Evolutionary conservation across 2,888 invertebrate species (phyloP).

Genomic region (Toxonevra muliebris): DNA sequence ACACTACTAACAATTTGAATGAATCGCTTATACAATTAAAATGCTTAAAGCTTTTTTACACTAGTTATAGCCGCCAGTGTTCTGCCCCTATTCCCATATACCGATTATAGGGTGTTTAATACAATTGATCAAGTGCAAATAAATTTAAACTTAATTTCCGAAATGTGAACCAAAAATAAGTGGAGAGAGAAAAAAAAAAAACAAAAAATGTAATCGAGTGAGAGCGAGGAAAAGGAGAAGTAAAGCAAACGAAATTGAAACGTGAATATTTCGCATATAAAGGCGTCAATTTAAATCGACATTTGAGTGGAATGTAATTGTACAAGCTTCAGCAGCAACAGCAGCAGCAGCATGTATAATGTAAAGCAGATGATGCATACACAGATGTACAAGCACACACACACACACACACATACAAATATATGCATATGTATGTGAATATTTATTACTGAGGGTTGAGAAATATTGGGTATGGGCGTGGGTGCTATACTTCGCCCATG

Average conservation of each 20-base stretch:
- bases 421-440: background rate
- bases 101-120: background rate
- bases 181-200: background rate
- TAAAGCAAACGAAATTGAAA: background rate
- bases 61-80: no score
- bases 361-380: background rate
- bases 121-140: slow-evolving; percentile 6
- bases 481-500: no score
- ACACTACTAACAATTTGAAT: no score
- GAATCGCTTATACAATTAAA: no score
- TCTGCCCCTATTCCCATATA: no score
- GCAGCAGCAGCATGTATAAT: background rate
- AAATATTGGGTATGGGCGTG: no score
- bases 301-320: slow-evolving; percentile 25
- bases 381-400: background rate
- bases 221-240: background rate
- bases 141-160: slow-evolving; percentile 25
- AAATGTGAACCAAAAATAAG: slow-evolving; percentile 4
- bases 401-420: background rate
- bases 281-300: slow-evolving; percentile 19
- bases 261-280: slow-evolving; percentile 1
- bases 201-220: background rate
- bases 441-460: background rate
- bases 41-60: no score
- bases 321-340: background rate